Base-by-base conservation (phyloP, 2,797 vertebrate genomes). In the Melanotaenia pygmaea region DNA sequence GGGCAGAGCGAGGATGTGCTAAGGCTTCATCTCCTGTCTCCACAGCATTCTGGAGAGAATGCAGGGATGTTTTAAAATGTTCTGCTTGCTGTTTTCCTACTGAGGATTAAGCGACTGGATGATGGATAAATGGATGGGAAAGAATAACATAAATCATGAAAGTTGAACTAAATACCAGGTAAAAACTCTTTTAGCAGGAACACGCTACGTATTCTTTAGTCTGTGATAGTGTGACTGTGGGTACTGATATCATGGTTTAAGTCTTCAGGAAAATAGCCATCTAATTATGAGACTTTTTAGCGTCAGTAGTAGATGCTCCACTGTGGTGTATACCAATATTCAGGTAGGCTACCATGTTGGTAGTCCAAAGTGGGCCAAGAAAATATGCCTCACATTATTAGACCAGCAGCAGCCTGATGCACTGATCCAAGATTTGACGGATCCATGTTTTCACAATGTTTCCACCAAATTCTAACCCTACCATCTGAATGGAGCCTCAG, bases 21-120 rank as follows among this genome's bases (percentile, higher is more conserved):
- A 18, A 62, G 59, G 51, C 64, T 69, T 71, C 34, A 43, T 66
- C 67, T 53, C 38, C 26, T 28, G 40, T 47, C 59, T 51, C 35
- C 56, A 43, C 43, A 43, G 59, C 63, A 73, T 30, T 53, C 58
- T 64, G 59, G 37, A 64, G 26, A 57, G 61, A 35, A 4, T 18
- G 26, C 50, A n/a, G 14, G 60, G 35, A 50, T 34, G 65, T 45
- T 67, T 67, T 59, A 57, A 35, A 45, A 62, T 34, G 28, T 45
- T 54, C 24, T 24, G 38, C 66, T 68, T 40, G 16, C 38, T 62
- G 66, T 47, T 73, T 67, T 69, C 24, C 11, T 6, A 45, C 10
- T 9, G 37, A 38, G 53, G 34, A 57, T 37, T 26, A 56, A 47
- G 40, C 45, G 66, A 67, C 45, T 47, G 22, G 37, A 76, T 58